Conservation (phyloP, 2,888 invertebrate species). For the Xestia rhomboidea region DNA sequence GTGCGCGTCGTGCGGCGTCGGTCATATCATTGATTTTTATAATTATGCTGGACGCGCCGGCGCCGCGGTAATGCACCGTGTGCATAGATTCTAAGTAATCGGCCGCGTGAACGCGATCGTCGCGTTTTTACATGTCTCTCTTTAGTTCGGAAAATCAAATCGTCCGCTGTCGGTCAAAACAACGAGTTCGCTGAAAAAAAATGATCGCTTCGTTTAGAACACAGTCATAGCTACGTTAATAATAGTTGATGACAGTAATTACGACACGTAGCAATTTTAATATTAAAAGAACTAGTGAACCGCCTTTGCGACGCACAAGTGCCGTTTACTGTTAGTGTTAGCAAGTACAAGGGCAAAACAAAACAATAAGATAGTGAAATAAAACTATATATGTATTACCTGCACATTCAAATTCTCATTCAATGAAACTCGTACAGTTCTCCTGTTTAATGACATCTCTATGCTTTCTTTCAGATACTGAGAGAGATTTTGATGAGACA, state of each 20-base stretch:
- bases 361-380: background rate
- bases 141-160: background rate
- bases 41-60: no score
- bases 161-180: background rate
- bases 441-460: background rate
- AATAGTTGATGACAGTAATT: background rate
- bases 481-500: background rate
- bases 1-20: no score
- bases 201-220: background rate
- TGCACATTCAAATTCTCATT: background rate
- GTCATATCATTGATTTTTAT: no score
- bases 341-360: background rate
- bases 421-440: background rate
- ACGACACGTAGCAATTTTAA: background rate
- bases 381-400: background rate
- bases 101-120: background rate
- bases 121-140: background rate
- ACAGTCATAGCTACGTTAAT: background rate
- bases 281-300: background rate
- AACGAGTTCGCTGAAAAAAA: background rate
- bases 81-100: background rate
- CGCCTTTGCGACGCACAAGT: background rate
- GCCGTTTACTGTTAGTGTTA: no score
- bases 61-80: no score
- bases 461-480: conserved; percentile 16